phyloP scores from a whole-genome alignment of 1,140 invertebrate species.

The Drosophila pseudoananassae region DNA sequence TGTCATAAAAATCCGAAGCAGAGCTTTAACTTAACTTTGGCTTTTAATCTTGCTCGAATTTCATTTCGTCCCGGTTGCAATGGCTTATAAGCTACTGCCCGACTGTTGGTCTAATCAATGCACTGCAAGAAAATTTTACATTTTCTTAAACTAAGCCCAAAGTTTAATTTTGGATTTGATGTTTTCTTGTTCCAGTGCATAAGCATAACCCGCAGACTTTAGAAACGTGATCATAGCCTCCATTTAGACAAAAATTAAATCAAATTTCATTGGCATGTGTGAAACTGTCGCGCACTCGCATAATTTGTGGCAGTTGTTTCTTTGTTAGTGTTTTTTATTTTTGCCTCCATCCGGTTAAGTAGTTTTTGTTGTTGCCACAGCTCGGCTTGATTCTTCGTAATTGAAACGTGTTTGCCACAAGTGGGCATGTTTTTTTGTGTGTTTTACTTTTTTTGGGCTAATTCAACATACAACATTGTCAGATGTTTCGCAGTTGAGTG shows the following conservation, averaged over 20 bases:
- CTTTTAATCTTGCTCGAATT: constrained; percentile 57
- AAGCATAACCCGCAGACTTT: constrained; percentile 33
- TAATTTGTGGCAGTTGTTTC: constrained; percentile 32
- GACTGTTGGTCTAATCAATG: neutral
- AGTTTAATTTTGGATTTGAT: neutral
- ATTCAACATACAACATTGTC: constrained; percentile 51
- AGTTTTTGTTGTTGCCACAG: constrained; percentile 28
- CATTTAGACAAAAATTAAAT: constrained; percentile 74
- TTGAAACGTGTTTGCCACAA: constrained; percentile 82
- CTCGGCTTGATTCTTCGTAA: constrained; percentile 62
- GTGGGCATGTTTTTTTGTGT: constrained; percentile 57
- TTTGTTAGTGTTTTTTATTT: constrained; percentile 8
- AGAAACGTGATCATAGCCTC: constrained; percentile 71
- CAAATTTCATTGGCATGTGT: constrained; percentile 68
- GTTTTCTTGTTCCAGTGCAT: constrained; percentile 33
- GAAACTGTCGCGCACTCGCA: constrained; percentile 56
- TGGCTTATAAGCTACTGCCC: constrained; percentile 38
- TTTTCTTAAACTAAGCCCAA: neutral
- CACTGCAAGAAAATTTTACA: constrained; percentile 9
- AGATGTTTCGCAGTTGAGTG: constrained; percentile 78
- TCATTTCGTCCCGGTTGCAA: constrained; percentile 38
- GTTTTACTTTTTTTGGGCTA: constrained; percentile 31
- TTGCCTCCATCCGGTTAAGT: constrained; percentile 41
- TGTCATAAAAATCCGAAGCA: constrained; percentile 72
- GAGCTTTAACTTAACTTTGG: constrained; percentile 52